phyloP scores from a whole-genome alignment of 1,140 invertebrate genomes.

The Sipha flava region DNA sequence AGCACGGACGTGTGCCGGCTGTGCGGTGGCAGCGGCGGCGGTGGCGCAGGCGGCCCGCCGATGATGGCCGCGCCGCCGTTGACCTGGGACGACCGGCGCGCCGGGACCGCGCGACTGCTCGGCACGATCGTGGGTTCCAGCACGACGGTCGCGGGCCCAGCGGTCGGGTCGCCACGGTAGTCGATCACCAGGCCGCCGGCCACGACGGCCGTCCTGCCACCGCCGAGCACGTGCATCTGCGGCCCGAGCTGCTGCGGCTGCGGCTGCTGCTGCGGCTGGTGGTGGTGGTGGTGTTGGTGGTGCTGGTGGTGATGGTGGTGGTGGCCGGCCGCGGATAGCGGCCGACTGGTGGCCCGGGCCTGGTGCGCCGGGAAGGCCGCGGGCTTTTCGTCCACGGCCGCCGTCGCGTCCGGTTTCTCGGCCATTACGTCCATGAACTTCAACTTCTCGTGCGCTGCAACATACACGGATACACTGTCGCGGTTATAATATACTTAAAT shows the following conservation, averaged over 20 bases:
- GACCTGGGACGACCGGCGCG: not conserved
- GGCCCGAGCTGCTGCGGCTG: too few species aligned
- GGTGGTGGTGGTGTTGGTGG: not conserved
- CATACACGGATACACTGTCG: not conserved
- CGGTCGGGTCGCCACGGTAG: not conserved
- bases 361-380: not conserved
- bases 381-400: not conserved
- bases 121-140: not conserved
- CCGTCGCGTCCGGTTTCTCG: not conserved
- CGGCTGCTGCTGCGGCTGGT: too few species aligned
- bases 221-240: not conserved
- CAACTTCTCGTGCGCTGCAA: not conserved
- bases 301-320: not conserved
- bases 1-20: not conserved
- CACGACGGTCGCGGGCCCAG: not conserved
- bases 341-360: not conserved
- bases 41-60: not conserved
- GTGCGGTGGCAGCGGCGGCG: not conserved
- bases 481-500: not conserved
- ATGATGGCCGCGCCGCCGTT: not conserved
- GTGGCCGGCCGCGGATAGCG: not conserved
- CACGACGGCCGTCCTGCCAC: not conserved
- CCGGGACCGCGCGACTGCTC: not conserved
- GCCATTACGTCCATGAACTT: not conserved
- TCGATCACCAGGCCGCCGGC: not conserved